phyloP scores from a whole-genome alignment of 1,140 invertebrate species.

The Scaptomyza graminum region DNA sequence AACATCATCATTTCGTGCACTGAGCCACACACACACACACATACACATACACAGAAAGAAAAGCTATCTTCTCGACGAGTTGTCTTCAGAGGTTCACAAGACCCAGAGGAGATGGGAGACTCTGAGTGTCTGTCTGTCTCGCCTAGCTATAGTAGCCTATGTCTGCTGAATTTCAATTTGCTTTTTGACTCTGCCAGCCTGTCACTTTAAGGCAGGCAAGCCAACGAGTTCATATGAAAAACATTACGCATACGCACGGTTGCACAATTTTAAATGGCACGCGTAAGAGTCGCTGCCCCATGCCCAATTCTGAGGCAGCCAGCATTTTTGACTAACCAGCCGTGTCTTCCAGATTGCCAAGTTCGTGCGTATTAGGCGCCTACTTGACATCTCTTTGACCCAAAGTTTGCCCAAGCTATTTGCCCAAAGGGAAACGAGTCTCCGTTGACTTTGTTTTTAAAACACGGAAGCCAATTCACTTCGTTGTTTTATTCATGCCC shows the following conservation, averaged over 20 bases:
- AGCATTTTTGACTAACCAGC: conserved; percentile 69
- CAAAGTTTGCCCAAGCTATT: conserved; percentile 59
- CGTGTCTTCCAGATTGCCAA: conserved; percentile 53
- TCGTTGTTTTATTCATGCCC: conserved; percentile 19
- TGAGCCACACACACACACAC: conserved; percentile 57
- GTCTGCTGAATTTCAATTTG: conserved; percentile 78
- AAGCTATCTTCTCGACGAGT: conserved; percentile 61
- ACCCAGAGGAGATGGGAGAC: conserved; percentile 15
- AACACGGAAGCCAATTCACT: conserved; percentile 65
- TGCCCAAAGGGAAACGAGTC: conserved; percentile 29
- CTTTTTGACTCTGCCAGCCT: conserved; percentile 33
- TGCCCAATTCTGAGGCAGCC: conserved; percentile 20
- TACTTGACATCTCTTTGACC: conserved; percentile 76
- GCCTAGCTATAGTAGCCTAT: conserved; percentile 44
- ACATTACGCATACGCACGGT: conserved; percentile 81
- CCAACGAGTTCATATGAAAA: conserved; percentile 73
- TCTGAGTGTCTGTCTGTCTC: conserved; percentile 25
- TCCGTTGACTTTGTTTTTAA: conserved; percentile 50
- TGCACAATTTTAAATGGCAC: conserved; percentile 82
- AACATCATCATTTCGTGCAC: conserved; percentile 80
- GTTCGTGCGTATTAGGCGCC: conserved; percentile 66
- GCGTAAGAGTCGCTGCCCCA: conserved; percentile 56
- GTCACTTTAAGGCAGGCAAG: conserved; percentile 57
- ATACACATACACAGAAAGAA: neutral
- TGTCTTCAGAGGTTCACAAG: conserved; percentile 38